Conservation (phyloP, 2,113 vertebrate species). For the Sebastes fasciatus region DNA sequence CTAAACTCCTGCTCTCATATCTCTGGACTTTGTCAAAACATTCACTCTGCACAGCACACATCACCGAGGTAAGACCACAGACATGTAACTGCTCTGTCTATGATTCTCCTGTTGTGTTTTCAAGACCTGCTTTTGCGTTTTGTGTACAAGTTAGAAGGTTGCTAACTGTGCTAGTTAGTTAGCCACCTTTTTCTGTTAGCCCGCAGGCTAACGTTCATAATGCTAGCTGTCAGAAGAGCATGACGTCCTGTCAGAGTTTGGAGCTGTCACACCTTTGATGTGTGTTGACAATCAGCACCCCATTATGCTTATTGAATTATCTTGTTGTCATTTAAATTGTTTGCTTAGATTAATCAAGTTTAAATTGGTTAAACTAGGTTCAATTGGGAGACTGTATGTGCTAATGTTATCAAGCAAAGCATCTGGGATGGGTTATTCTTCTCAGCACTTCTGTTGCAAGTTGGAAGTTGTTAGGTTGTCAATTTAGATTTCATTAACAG, state of each 20-base stretch:
- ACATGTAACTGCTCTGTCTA: neutral
- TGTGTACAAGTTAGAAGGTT: neutral
- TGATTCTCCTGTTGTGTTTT: neutral
- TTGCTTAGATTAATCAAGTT: neutral
- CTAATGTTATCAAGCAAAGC: conserved; percentile 34
- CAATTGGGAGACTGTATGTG: neutral
- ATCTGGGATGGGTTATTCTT: conserved; percentile 18
- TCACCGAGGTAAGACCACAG: conserved; percentile 51
- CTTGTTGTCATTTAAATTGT: neutral
- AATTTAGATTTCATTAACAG: neutral
- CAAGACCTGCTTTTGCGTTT: neutral
- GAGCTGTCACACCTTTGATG: neutral
- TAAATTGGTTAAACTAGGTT: neutral
- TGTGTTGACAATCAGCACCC: neutral
- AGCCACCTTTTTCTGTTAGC: conserved; percentile 51
- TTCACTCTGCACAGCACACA: neutral
- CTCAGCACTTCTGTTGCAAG: neutral
- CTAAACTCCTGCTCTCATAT: conserved; percentile 48
- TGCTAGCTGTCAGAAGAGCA: conserved; percentile 68
- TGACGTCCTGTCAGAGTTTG: conserved; percentile 28
- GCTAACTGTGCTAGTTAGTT: conserved; percentile 56
- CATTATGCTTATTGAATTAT: neutral
- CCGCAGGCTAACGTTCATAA: conserved; percentile 50
- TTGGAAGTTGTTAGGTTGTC: conserved; percentile 5
- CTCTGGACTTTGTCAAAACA: conserved; percentile 44